phyloP scores from a whole-genome alignment of 2,113 vertebrate genomes.

The Pristiophorus japonicus region DNA sequence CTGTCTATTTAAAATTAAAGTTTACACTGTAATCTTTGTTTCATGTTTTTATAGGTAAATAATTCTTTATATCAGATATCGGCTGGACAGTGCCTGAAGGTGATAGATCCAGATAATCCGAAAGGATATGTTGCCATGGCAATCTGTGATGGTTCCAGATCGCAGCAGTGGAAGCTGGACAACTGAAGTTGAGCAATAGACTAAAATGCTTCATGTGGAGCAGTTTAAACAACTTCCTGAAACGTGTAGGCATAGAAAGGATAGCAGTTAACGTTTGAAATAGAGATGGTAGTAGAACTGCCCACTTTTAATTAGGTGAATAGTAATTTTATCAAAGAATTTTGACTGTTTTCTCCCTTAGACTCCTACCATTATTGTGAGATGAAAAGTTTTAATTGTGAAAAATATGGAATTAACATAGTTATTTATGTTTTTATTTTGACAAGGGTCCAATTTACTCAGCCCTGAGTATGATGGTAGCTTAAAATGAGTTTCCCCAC shows the following conservation, averaged over 20 bases:
- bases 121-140: slow-evolving; percentile 34
- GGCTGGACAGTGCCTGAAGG: slow-evolving; percentile 34
- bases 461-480: neutral
- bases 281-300: neutral
- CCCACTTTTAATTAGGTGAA: neutral
- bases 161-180: slow-evolving; percentile 34
- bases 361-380: neutral
- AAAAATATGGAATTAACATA: neutral
- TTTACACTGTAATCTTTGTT: neutral
- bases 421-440: neutral
- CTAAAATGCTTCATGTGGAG: neutral
- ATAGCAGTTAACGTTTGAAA: neutral
- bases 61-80: slow-evolving; percentile 36
- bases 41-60: slow-evolving; percentile 22
- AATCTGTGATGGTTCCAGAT: slow-evolving; percentile 28
- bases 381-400: neutral
- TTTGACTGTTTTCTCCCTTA: neutral
- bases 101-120: neutral
- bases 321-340: neutral
- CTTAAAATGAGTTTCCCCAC: neutral
- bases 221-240: neutral
- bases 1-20: neutral
- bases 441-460: neutral
- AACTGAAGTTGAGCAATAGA: slow-evolving; percentile 7
- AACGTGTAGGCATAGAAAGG: neutral